Percentiles rank a stretch among this genome's conserved stretches.
phyloP scores from a whole-genome alignment of 2,113 vertebrate genomes.

The Colinus virginianus region DNA sequence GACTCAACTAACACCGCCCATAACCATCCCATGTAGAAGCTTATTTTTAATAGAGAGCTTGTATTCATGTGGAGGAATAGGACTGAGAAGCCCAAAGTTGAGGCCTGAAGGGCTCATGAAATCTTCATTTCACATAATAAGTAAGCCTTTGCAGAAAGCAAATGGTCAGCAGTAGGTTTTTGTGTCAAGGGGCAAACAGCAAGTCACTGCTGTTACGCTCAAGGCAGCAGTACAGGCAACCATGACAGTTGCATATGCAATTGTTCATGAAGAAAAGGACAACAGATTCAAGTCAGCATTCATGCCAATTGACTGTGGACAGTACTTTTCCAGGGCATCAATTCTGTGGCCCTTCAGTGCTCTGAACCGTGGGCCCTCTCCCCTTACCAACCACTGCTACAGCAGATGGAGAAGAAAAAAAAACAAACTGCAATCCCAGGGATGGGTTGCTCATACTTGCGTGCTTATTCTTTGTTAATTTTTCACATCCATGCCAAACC shows the following conservation, averaged over 20 bases:
- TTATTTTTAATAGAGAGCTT: background rate
- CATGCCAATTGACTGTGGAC: background rate
- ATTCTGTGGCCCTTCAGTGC: slow-evolving; percentile 29
- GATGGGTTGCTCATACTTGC: background rate
- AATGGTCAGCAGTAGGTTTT: background rate
- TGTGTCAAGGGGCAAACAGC: background rate
- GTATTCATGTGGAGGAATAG: background rate
- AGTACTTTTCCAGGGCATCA: background rate
- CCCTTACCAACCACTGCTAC: background rate
- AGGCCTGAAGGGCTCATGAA: slow-evolving; percentile 50
- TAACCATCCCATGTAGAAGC: background rate
- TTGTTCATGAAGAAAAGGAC: background rate
- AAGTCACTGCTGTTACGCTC: background rate
- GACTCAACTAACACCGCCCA: background rate
- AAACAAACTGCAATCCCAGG: background rate
- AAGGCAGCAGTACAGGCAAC: background rate
- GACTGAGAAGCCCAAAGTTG: slow-evolving; percentile 25
- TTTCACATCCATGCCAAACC: slow-evolving; percentile 50
- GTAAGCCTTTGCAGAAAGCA: background rate
- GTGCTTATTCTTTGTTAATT: slow-evolving; percentile 27
- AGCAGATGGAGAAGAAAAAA: slow-evolving; percentile 25
- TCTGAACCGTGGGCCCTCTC: slow-evolving; percentile 16
- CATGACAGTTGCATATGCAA: background rate
- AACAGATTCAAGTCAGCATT: slow-evolving; percentile 3
- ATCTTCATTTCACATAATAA: background rate